Percentiles rank a stretch among this genome's conserved stretches.
phyloP scores from a whole-genome alignment of 2,888 invertebrate genomes.

The Pemphredon lugubris region DNA sequence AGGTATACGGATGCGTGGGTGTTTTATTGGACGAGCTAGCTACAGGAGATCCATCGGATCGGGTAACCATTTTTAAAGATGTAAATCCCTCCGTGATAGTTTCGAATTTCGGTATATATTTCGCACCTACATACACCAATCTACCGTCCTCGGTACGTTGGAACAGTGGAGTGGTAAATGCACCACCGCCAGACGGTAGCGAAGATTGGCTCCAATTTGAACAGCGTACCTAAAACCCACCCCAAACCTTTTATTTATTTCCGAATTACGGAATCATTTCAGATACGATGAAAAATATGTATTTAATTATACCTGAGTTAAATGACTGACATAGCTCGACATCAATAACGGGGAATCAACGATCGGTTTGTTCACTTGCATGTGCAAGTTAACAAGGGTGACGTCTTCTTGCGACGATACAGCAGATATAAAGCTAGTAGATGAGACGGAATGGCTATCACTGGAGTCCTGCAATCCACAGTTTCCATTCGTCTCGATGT shows the following conservation, averaged over 20 bases:
- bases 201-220: constrained; percentile 90
- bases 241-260: background rate
- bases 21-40: constrained; percentile 83
- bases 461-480: constrained; percentile 84
- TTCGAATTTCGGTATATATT: constrained; percentile 88
- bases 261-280: too few relatives aligned
- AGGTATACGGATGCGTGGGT: constrained; percentile 84
- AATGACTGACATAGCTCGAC: constrained; percentile 96
- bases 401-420: constrained; percentile 96
- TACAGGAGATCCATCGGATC: constrained; percentile 80
- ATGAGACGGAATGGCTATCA: constrained; percentile 91
- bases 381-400: constrained; percentile 95
- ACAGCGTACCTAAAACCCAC: constrained; percentile 82
- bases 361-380: constrained; percentile 95
- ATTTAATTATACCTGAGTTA: constrained; percentile 89
- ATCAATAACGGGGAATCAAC: constrained; percentile 96
- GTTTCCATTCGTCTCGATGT: constrained; percentile 58
- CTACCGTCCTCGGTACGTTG: constrained; percentile 89
- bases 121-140: constrained; percentile 88
- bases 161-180: constrained; percentile 91
- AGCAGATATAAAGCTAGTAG: constrained; percentile 93
- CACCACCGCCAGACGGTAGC: constrained; percentile 87
- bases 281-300: background rate
- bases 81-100: constrained; percentile 86
- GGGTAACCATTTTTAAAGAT: constrained; percentile 85